Evolutionary conservation across 2,888 invertebrate genomes (phyloP), one percentile per base, ranked within the genome.

Genomic region (Lycocerus yunnanus): DNA sequence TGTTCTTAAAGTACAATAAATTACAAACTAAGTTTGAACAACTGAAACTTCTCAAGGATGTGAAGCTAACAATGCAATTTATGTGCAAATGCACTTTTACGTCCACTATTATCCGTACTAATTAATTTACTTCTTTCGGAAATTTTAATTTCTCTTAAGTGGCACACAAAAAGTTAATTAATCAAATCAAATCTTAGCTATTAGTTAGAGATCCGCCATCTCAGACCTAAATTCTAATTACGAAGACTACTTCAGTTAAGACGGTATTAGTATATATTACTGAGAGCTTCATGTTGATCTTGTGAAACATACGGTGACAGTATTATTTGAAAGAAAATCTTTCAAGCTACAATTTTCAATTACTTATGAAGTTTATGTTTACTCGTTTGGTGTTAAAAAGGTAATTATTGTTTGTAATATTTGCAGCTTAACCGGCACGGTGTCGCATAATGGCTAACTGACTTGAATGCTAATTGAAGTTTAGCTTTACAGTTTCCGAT

Each of bases 191-290:
- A 68, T 21, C 20, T 21, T 20, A 58, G 18, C 58, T 15, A 21
- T 68, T 68, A 58, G 58, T 68, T 60, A 59, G 15, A 63, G 61
- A 63, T 20, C 15, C 15, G n/a, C 16, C 13, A 20, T 63, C 61
- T 18, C n/a, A 63, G 20, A 63, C 61, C 61, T 63, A 58, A 43
- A 68, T 68, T n/a, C 60, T 68, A 58, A 68, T 68, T 68, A 58
- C n/a, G 58, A 6, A 59, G 21, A 18, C 68, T 21, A 18, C 60
- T 68, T 68, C 58, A 68, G 58, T 68, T 68, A 58, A 60, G 68
- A 68, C 13, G 59, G 68, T 20, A 60, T 68, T 43, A 43, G 43
- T 43, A 43, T n/a, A 6, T 43, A 43, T 43, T 68, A 60, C 68
- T 18, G 59, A 68, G 21, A 68, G 68, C 58, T 18, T 20, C 8